Percentiles rank a stretch among this genome's conserved stretches.
phyloP scores from a whole-genome alignment of 2,113 vertebrate species.

The Glareola pratincola region DNA sequence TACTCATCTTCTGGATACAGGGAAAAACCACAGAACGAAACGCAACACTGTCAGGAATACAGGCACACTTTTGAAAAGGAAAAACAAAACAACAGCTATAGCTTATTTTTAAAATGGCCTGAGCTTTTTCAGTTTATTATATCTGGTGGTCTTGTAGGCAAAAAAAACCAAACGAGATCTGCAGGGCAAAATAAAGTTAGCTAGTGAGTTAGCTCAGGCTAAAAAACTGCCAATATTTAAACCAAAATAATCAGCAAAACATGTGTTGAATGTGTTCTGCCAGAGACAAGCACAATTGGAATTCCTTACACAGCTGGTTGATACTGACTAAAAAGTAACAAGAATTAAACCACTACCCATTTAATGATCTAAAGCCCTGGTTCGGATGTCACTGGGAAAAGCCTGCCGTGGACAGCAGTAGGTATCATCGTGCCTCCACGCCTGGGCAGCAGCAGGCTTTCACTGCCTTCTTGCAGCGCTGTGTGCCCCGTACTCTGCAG shows the following conservation, averaged over 20 bases:
- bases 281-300: background rate
- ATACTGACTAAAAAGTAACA: background rate
- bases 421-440: accelerated
- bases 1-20: background rate
- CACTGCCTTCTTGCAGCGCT: background rate
- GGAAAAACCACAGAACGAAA: background rate
- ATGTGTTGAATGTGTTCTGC: accelerated
- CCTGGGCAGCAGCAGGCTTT: background rate
- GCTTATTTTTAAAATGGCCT: background rate
- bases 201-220: background rate
- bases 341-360: background rate
- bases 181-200: background rate
- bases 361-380: background rate
- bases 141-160: background rate
- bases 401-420: background rate
- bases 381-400: background rate
- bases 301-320: background rate
- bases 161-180: background rate
- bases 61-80: background rate
- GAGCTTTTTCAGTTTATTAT: background rate
- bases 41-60: background rate
- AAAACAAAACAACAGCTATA: background rate
- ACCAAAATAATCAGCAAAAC: background rate
- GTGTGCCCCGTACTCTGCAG: background rate
- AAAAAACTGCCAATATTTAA: background rate